Percentiles rank a stretch among this genome's conserved stretches.
Evolutionary conservation across 1,140 invertebrate species (phyloP).

Genomic region (Drosophila novamexicana): DNA sequence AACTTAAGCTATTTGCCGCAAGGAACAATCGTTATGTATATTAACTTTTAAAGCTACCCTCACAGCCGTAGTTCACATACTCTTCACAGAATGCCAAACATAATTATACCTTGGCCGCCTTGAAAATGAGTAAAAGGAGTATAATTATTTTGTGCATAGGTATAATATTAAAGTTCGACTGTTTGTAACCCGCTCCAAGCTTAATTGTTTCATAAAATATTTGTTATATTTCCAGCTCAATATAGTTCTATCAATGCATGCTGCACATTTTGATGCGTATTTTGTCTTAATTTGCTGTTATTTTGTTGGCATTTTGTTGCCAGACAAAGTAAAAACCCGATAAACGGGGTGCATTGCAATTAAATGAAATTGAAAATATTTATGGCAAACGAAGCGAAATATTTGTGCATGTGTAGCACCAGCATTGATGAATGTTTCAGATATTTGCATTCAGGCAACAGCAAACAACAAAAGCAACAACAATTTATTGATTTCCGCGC

Average conservation of each 20-base stretch:
- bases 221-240: conserved; percentile 1
- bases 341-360: conserved; percentile 21
- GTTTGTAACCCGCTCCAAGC: too few relatives aligned
- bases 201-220: background rate
- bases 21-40: too few relatives aligned
- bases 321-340: conserved; percentile 9
- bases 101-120: background rate
- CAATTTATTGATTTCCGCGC: conserved; percentile 65
- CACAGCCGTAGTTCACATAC: background rate
- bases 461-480: conserved; percentile 17
- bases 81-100: background rate
- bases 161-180: too few relatives aligned
- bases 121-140: too few relatives aligned
- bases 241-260: conserved; percentile 3
- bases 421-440: conserved; percentile 55
- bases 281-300: conserved; percentile 36
- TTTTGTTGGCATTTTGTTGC: conserved; percentile 20
- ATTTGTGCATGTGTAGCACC: conserved; percentile 32
- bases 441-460: conserved; percentile 60
- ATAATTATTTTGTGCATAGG: too few relatives aligned
- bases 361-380: conserved; percentile 40
- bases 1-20: too few relatives aligned
- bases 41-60: background rate
- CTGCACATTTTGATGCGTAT: conserved; percentile 11
- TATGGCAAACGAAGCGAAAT: conserved; percentile 37